Evolutionary conservation across 2,888 invertebrate genomes (phyloP).

Genomic region (Pheosia tremula): DNA sequence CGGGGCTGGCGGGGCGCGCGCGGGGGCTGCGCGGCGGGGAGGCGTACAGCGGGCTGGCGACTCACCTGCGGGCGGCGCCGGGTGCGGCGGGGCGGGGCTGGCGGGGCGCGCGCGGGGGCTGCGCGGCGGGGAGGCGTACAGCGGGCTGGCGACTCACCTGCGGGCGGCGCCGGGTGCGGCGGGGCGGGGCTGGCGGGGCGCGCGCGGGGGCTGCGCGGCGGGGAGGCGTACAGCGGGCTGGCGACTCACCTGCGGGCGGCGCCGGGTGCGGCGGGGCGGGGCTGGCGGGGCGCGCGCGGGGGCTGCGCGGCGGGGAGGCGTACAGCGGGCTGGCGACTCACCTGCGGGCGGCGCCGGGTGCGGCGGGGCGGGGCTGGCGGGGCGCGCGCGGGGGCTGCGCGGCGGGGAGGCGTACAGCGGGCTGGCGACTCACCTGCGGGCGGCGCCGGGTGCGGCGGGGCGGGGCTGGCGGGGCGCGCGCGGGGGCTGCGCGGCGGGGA

Average conservation of each 20-base stretch:
- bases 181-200: slow-evolving; percentile 20
- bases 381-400: not conserved
- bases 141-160: slow-evolving; percentile 52
- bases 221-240: not conserved
- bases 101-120: not conserved
- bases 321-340: not conserved
- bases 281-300: not conserved
- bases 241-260: slow-evolving; percentile 44
- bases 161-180: slow-evolving; percentile 58
- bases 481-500: not conserved
- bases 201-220: not conserved
- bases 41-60: slow-evolving; percentile 32
- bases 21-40: not conserved
- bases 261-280: slow-evolving; percentile 54
- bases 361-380: slow-evolving; percentile 37
- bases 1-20: too few species aligned
- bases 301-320: not conserved
- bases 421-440: too few species aligned
- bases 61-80: slow-evolving; percentile 59
- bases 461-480: too few species aligned
- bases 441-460: too few species aligned
- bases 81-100: slow-evolving; percentile 46
- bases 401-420: not conserved
- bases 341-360: slow-evolving; percentile 55
- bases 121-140: not conserved